These are phyloP conservation scores for Aphidius colemani DNA, from an alignment of 2,888 invertebrate genomes.

Conservation along the genomic window DNA sequence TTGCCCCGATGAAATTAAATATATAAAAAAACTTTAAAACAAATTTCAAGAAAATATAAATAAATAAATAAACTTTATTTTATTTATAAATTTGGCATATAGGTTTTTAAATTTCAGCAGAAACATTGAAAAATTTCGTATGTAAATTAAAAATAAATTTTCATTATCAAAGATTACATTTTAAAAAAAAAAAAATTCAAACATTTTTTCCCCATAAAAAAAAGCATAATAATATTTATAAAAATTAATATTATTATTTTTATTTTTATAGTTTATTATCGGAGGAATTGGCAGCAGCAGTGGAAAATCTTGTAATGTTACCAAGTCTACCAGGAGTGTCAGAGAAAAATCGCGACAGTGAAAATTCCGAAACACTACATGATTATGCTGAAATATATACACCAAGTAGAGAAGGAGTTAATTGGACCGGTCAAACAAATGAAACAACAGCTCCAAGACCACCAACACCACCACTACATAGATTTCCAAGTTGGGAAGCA, in stretches of 20 bases:
- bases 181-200: background rate
- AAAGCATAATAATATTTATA: background rate
- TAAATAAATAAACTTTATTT: background rate
- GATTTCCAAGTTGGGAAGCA: conserved; percentile 95
- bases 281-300: conserved; percentile 66
- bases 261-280: conserved; percentile 50
- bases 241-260: background rate
- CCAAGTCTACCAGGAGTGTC: conserved; percentile 54
- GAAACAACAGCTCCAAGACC: conserved; percentile 65
- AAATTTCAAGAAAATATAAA: background rate
- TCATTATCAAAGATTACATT: no score
- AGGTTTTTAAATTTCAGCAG: background rate
- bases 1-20: background rate
- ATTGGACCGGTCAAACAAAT: conserved; percentile 63
- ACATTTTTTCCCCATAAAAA: background rate
- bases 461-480: conserved; percentile 88
- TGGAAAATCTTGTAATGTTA: conserved; percentile 64
- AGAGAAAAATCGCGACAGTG: conserved; percentile 50
- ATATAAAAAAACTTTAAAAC: no score
- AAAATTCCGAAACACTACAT: conserved; percentile 68
- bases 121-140: conserved; percentile 18
- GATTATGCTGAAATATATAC: conserved; percentile 95
- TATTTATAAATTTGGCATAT: no score
- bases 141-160: background rate
- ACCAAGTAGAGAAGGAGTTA: conserved; percentile 77